phyloP scores from a whole-genome alignment of 2,888 invertebrate species.

The Lithophane leautieri region DNA sequence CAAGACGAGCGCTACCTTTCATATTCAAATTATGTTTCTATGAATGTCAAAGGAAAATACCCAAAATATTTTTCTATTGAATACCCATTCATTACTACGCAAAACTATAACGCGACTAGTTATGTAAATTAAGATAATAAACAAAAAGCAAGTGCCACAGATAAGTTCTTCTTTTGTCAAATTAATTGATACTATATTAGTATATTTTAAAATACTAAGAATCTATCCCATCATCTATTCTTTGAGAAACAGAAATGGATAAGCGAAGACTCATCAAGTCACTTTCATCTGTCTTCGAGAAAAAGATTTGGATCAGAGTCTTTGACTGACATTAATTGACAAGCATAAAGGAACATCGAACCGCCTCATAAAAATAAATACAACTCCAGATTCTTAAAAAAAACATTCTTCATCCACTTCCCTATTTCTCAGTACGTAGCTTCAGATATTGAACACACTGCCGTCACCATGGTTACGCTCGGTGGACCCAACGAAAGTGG shows the following conservation, averaged over 20 bases:
- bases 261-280: background rate
- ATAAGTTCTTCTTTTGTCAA: slow-evolving; percentile 8
- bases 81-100: slow-evolving; percentile 8
- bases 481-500: slow-evolving; percentile 82
- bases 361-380: slow-evolving; percentile 8
- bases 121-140: slow-evolving; percentile 46
- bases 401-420: slow-evolving; percentile 33
- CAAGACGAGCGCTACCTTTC: background rate
- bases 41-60: slow-evolving; percentile 6
- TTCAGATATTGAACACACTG: slow-evolving; percentile 79
- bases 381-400: slow-evolving; percentile 20
- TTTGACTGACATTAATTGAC: slow-evolving; percentile 24
- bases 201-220: no score
- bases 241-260: background rate
- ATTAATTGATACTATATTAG: background rate
- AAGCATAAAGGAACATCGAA: slow-evolving; percentile 16
- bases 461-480: slow-evolving; percentile 83
- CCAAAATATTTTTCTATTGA: slow-evolving; percentile 3
- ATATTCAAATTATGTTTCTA: slow-evolving; percentile 1
- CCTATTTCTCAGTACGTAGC: slow-evolving; percentile 60
- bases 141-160: slow-evolving; percentile 37
- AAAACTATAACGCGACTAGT: slow-evolving; percentile 24
- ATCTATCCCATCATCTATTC: no score
- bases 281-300: background rate
- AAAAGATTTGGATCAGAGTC: slow-evolving; percentile 13